phyloP scores from a whole-genome alignment of 1,140 invertebrate species.

The Rhizoglyphus robini region DNA sequence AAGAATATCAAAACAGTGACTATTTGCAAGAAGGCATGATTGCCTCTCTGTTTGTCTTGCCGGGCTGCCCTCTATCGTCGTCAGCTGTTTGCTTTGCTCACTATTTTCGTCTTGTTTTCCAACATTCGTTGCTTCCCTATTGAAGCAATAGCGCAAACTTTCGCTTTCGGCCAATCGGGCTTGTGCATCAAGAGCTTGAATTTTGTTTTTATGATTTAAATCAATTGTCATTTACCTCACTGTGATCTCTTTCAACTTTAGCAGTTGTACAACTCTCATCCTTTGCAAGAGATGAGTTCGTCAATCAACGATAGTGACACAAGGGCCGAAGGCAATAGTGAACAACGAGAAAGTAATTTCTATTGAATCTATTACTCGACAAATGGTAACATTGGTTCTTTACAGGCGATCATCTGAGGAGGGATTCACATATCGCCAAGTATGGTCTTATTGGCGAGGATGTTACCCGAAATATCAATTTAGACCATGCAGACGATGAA shows the following conservation, averaged over 20 bases:
- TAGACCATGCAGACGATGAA: not conserved
- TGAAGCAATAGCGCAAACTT: not conserved
- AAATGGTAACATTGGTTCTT: not conserved
- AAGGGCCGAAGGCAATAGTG: not conserved
- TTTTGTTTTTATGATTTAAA: too few relatives aligned
- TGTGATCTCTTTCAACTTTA: too few relatives aligned
- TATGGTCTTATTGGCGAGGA: conserved; percentile 6
- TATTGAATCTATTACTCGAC: not conserved
- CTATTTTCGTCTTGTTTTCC: not conserved
- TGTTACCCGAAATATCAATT: not conserved
- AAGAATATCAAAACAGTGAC: too few relatives aligned
- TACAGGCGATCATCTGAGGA: not conserved
- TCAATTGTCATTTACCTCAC: too few relatives aligned
- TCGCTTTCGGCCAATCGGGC: too few relatives aligned
- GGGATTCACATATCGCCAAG: not conserved
- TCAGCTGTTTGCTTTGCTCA: not conserved
- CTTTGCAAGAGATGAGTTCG: conserved; percentile 4
- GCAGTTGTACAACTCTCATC: conserved; percentile 5
- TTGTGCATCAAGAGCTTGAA: too few relatives aligned
- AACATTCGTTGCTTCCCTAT: not conserved
- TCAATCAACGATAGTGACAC: not conserved
- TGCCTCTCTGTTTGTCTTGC: not conserved
- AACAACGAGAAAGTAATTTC: not conserved
- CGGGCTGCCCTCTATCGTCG: not conserved
- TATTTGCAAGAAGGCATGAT: too few relatives aligned